phyloP scores from a whole-genome alignment of 2,113 vertebrate genomes.

The Desmodus rotundus region DNA sequence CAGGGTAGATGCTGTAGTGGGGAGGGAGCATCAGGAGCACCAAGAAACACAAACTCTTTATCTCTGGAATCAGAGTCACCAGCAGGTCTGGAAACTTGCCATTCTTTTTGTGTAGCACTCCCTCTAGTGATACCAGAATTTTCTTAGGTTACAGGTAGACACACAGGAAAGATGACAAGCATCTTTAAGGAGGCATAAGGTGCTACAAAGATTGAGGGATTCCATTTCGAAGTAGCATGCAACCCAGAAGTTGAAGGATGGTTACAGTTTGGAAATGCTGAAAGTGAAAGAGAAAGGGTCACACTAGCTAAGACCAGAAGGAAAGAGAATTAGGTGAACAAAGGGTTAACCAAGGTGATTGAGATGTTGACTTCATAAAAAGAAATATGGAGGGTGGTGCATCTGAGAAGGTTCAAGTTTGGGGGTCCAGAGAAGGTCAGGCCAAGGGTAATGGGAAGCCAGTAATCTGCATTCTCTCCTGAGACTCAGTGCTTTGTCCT shows the following conservation, averaged over 20 bases:
- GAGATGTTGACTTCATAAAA: background rate
- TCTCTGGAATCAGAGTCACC: background rate
- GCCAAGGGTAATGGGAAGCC: background rate
- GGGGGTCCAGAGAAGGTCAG: background rate
- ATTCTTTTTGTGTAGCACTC: conserved; percentile 57
- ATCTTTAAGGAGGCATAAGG: background rate
- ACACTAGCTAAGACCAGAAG: background rate
- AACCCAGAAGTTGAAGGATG: background rate
- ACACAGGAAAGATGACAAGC: background rate
- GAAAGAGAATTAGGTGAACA: background rate
- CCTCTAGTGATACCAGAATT: conserved; percentile 49
- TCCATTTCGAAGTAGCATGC: background rate
- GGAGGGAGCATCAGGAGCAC: background rate
- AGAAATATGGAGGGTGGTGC: background rate
- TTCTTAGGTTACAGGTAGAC: background rate
- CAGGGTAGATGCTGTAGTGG: background rate
- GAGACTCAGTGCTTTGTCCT: background rate
- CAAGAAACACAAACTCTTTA: background rate
- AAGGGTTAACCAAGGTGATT: background rate
- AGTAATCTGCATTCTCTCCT: background rate
- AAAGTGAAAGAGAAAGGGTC: background rate
- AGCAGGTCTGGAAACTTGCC: background rate
- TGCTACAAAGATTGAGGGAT: background rate
- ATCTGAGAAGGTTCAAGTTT: background rate
- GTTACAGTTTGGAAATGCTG: background rate